Evolutionary conservation across 1,140 invertebrate genomes (phyloP), one percentile per base, ranked within the genome.

Genomic region (Drusus annulatus): DNA sequence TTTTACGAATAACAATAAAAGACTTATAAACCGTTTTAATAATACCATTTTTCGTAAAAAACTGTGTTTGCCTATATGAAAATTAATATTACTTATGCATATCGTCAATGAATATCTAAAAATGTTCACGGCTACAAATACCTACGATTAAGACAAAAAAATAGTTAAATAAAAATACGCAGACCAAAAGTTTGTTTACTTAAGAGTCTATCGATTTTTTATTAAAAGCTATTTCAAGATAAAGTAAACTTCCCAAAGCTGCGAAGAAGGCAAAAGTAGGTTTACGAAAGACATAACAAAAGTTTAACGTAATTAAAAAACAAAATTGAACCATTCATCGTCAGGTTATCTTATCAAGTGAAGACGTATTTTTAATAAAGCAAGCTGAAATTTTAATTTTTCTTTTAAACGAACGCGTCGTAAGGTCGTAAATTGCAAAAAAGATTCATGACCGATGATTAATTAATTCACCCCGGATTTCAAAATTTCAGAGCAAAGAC

Each of bases 251-350:
- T 1, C n/a, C 60, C 25, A 65, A 31, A 45, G 36, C 36, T 45
- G 36, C 36, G 36, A 45, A 45, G 36, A 31, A 31, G 17, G 19
- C 45, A 23, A 21, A 71, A 10, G 6, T 23, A 52, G 68, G 54
- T 71, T 71, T 54, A 52, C 50, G 50, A 52, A 19, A 71, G 19
- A 52, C 62, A 63, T 23, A 52, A 36, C 19, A 23, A 75, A 75
- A 75, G 71, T 58, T 75, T 58, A 31, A 36, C 54, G 50, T 75
- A 75, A 75, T 58, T 75, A 75, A 75, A 54, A 71, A 75, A 58
- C 71, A 56, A 58, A 75, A 75, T 75, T 56, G 71, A 75, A 71
- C 54, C 52, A 75, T 75, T 75, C 52, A 56, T 75, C 58, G 71
- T 75, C 54, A 75, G 71, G 21, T 75, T 58, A 75, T 56, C 71